These are phyloP conservation scores for Symphodus melops DNA, from an alignment of 2,113 vertebrate genomes.

Conservation along the genomic window DNA sequence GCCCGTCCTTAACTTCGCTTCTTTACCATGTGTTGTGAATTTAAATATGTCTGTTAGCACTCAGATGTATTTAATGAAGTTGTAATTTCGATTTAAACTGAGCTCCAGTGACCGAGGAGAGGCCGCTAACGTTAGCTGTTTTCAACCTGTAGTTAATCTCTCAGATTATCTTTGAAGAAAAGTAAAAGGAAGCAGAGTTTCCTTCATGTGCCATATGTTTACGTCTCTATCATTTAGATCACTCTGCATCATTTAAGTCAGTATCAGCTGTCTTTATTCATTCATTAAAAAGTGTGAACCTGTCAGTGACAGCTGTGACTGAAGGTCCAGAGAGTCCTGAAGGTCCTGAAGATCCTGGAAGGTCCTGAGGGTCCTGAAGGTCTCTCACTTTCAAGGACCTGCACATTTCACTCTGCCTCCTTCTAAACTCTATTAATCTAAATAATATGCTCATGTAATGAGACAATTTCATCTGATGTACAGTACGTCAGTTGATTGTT, in stretches of 20 bases:
- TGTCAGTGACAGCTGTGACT: not conserved
- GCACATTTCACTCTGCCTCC: too few relatives aligned
- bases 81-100: not conserved
- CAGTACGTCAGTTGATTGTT: too few relatives aligned
- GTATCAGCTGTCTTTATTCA: not conserved
- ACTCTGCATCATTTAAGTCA: not conserved
- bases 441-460: too few relatives aligned
- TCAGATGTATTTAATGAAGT: not conserved
- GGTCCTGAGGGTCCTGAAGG: not conserved
- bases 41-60: not conserved
- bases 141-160: slow-evolving; percentile 17
- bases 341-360: not conserved
- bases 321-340: not conserved
- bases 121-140: slow-evolving; percentile 46
- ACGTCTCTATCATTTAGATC: not conserved
- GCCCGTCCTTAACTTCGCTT: slow-evolving; percentile 21
- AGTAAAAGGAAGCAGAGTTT: not conserved
- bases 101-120: not conserved
- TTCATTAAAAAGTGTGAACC: not conserved
- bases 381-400: too few relatives aligned
- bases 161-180: not conserved
- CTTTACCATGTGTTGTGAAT: rapidly evolving
- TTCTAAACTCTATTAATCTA: too few relatives aligned
- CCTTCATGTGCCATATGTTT: not conserved
- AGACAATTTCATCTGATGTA: too few relatives aligned